phyloP scores from a whole-genome alignment of 2,797 vertebrate species.

The Psittacula echo region DNA sequence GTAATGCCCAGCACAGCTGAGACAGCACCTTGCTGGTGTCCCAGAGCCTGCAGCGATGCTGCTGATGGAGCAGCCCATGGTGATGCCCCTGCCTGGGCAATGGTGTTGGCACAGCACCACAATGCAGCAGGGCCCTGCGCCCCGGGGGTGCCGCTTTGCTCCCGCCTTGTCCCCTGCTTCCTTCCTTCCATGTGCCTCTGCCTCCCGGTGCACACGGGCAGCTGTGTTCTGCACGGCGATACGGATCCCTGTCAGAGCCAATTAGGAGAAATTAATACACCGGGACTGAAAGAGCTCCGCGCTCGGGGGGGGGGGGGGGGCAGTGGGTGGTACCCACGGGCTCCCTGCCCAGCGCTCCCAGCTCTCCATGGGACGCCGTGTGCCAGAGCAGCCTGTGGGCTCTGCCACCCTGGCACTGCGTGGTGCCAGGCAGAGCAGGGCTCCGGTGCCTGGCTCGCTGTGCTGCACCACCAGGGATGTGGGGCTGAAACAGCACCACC shows the following conservation, averaged over 20 bases:
- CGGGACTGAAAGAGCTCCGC: conserved; percentile 36
- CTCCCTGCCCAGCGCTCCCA: not conserved
- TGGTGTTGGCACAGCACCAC: not conserved
- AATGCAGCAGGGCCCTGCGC: not conserved
- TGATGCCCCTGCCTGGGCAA: not conserved
- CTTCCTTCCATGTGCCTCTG: not conserved
- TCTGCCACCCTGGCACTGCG: rapidly evolving
- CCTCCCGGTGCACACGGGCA: not conserved
- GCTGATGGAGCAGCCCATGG: rapidly evolving
- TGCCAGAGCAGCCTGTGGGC: not conserved
- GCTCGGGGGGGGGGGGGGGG: not conserved
- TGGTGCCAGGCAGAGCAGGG: not conserved
- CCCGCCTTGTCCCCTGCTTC: not conserved
- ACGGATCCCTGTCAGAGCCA: conserved; percentile 64
- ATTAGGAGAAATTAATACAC: conserved; percentile 63
- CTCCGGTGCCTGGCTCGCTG: rapidly evolving
- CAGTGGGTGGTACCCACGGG: conserved; percentile 9
- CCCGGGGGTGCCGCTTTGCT: not conserved
- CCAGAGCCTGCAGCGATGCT: not conserved
- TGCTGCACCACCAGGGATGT: rapidly evolving
- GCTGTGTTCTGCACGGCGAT: conserved; percentile 8
- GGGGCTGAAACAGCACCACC: not conserved
- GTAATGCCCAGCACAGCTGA: rapidly evolving
- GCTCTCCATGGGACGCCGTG: not conserved
- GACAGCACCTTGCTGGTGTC: rapidly evolving